Base-by-base conservation (phyloP, 2,888 invertebrate genomes). In the Acanthoscelides obtectus region DNA sequence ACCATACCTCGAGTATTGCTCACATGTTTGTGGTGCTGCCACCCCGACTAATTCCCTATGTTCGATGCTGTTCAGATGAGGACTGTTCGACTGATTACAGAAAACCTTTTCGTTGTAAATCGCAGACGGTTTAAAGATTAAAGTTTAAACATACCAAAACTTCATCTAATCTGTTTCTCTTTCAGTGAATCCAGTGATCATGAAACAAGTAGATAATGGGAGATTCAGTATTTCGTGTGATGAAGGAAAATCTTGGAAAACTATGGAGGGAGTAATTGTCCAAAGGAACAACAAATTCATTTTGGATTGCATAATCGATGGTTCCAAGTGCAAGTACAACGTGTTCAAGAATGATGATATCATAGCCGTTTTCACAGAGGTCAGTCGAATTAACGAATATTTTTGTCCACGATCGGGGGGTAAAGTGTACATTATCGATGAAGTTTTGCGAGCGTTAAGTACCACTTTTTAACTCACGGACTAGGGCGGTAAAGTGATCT, bases 371-470 rank as follows among this genome's bases (percentile, higher is more conserved):
- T 45, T 12, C 45, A 45, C 45, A 45, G 45, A 45, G 45, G 45
- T 45, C 1, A 45, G 45, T 45, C 17, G 17, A 45, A 12, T 25
- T 45, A 45, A 45, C n/a, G n/a, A n/a, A n/a, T n/a, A n/a, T n/a
- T n/a, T n/a, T n/a, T n/a, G n/a, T n/a, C n/a, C n/a, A n/a, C n/a
- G n/a, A n/a, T n/a, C n/a, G n/a, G n/a, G n/a, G n/a, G n/a, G n/a
- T n/a, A n/a, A n/a, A n/a, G n/a, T n/a, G n/a, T 63, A 63, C 63
- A 79, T 94, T 63, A 94, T 93, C 81, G 88, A 90, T 72, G 85
- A 88, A 80, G 92, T n/a, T n/a, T n/a, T n/a, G n/a, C n/a, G n/a
- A n/a, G n/a, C n/a, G n/a, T n/a, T n/a, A n/a, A n/a, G n/a, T n/a
- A n/a, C n/a, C n/a, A n/a, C n/a, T n/a, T n/a, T n/a, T n/a, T n/a